Percentiles rank a stretch among this genome's conserved stretches.
Evolutionary conservation across 1,140 invertebrate species (phyloP).

Genomic region (Conus betulinus): DNA sequence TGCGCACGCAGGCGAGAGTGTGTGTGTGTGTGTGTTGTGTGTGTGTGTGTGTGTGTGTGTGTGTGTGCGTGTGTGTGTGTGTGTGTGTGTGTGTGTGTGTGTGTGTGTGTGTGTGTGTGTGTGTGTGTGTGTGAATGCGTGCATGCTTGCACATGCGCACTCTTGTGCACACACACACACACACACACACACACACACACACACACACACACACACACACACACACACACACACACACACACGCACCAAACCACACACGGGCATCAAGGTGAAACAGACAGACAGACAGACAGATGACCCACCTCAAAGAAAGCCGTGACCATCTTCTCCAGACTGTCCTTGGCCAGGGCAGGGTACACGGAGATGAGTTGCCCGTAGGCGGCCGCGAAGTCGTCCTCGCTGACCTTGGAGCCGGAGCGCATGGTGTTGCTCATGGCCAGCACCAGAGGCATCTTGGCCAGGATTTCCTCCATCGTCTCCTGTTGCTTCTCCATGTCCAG

Average conservation of each 20-base stretch:
- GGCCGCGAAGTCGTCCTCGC: slow-evolving; percentile 38
- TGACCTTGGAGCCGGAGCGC: slow-evolving; percentile 28
- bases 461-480: slow-evolving; percentile 22
- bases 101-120: too few relatives aligned
- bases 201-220: neutral
- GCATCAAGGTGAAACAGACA: neutral
- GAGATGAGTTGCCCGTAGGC: slow-evolving; percentile 39
- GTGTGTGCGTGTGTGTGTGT: too few relatives aligned
- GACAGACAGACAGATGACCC: neutral
- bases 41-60: too few relatives aligned
- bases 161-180: slow-evolving; percentile 2
- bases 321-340: slow-evolving; percentile 40
- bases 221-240: slow-evolving; percentile 22
- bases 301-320: slow-evolving; percentile 41
- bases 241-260: neutral
- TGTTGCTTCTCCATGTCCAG: slow-evolving; percentile 28
- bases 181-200: slow-evolving; percentile 7
- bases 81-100: too few relatives aligned
- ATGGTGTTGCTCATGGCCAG: slow-evolving; percentile 19
- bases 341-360: slow-evolving; percentile 28
- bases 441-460: slow-evolving; percentile 38
- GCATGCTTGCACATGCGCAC: too few relatives aligned
- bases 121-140: too few relatives aligned
- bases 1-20: too few relatives aligned
- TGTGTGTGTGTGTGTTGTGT: too few relatives aligned